Conservation (phyloP, 2,888 invertebrate genomes). For the Chloromyia formosa region DNA sequence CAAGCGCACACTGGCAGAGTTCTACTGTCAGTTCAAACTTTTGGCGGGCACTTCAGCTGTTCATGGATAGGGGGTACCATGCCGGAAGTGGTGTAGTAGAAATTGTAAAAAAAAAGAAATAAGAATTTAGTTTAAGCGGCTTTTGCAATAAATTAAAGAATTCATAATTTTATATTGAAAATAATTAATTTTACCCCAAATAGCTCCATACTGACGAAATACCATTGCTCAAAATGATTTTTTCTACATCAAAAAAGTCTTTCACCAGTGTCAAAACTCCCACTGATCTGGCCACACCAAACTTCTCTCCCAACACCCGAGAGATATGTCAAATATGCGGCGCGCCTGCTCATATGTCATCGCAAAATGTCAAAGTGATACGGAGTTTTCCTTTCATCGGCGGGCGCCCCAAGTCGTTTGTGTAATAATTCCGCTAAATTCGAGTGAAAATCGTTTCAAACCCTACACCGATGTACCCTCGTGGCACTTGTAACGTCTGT, state of each 20-base stretch:
- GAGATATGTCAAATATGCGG: constrained; percentile 14
- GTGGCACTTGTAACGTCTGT: neutral
- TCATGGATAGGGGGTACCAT: no score
- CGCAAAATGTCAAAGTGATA: constrained; percentile 22
- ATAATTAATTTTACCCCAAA: no score
- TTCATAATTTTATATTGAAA: no score
- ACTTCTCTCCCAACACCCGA: neutral
- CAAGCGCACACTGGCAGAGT: neutral
- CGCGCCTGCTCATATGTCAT: constrained; percentile 40
- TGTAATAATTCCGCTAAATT: no score
- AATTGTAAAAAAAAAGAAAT: no score
- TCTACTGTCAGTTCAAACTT: neutral
- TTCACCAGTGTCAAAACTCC: constrained; percentile 2
- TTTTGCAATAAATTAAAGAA: no score
- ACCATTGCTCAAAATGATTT: no score
- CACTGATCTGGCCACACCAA: neutral
- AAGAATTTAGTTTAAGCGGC: no score
- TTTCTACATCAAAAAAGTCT: neutral
- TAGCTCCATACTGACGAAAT: no score
- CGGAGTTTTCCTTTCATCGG: constrained; percentile 17
- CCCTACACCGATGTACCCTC: neutral
- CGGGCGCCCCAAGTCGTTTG: neutral
- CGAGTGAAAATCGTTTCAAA: neutral
- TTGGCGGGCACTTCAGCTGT: constrained; percentile 2
- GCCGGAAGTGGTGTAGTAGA: no score